Base-by-base conservation (phyloP, 2,888 invertebrate genomes). In the Rotaria socialis region DNA sequence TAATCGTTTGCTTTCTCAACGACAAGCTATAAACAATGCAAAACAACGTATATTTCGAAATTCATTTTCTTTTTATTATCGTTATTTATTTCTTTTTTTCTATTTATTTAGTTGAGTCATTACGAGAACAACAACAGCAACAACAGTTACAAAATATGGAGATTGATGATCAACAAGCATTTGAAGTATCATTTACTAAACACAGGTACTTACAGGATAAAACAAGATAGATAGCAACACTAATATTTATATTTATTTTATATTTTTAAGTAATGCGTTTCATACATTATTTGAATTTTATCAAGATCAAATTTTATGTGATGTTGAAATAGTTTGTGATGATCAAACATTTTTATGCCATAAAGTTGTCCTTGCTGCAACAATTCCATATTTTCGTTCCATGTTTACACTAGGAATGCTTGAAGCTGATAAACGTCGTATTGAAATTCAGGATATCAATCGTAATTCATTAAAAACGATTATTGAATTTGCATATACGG, bases 401-500 rank as follows among this genome's bases (percentile, higher is more conserved):
- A 89, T 89, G 89, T 89, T 89, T 84, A 89, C 90, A 75, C 74
- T 60, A 52, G 90, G 90, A 55, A 88, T 92, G 89, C 90, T 90
- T 5, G 92, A 92, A 88, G 91, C 91, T 56, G 88, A 88, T 35
- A 90, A 91, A 87, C 89, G 90, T 75, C 89, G 89, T 85, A 91
- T 92, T 24, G 89, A 89, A 19, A 89, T 92, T 43, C 91, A 91
- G 87, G 92, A 91, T 11, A 90, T 92, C 22, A 92, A 92, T 86
- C 89, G 91, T 10, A 89, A 89, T 19, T 91, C 91, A 89, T 89
- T 92, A 86, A 88, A 89, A 67, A 89, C 91, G 47, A 89, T 92
- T 27, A 88, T 92, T 27, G 91, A 92, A 86, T 92, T 91, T 89
- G 92, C 92, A 5, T 92, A 92, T 88, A 91, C 92, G 19, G 88